A percentile compares a stretch with the other conserved stretches of the same genome.
Conservation (phyloP, 2,888 invertebrate species). For the Adelphocoris suturalis region DNA sequence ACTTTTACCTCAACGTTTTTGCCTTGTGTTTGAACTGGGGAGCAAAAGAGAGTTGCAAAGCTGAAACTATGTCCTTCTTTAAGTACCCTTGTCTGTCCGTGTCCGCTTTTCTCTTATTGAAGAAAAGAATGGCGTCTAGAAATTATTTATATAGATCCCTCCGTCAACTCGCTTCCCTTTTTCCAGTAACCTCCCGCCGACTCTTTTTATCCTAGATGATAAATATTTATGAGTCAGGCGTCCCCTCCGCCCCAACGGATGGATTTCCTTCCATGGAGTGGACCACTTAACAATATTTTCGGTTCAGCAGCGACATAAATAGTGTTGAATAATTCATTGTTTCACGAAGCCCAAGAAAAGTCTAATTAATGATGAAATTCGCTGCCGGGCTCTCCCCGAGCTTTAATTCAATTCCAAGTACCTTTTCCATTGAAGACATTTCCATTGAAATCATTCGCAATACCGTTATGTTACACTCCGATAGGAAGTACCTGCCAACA, state of each 20-base stretch:
- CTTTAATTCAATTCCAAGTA: neutral
- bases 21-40: constrained; percentile 22
- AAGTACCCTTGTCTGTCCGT: neutral
- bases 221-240: constrained; percentile 24
- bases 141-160: constrained; percentile 2
- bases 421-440: neutral
- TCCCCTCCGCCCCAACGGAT: neutral
- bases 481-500: too few relatives aligned
- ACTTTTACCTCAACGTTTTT: constrained; percentile 14
- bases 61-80: neutral
- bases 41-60: neutral
- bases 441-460: neutral
- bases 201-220: neutral
- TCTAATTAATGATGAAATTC: constrained; percentile 30
- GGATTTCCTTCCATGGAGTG: constrained; percentile 40
- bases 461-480: neutral
- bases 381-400: neutral
- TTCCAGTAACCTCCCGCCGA: neutral
- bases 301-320: constrained; percentile 51
- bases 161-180: constrained; percentile 10
- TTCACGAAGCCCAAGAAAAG: constrained; percentile 1
- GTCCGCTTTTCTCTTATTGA: neutral
- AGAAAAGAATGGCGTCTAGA: neutral
- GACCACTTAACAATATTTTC: constrained; percentile 55
- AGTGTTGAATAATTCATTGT: constrained; percentile 39